phyloP scores from a whole-genome alignment of 2,797 vertebrate species.

The Melanotaenia boesemani region DNA sequence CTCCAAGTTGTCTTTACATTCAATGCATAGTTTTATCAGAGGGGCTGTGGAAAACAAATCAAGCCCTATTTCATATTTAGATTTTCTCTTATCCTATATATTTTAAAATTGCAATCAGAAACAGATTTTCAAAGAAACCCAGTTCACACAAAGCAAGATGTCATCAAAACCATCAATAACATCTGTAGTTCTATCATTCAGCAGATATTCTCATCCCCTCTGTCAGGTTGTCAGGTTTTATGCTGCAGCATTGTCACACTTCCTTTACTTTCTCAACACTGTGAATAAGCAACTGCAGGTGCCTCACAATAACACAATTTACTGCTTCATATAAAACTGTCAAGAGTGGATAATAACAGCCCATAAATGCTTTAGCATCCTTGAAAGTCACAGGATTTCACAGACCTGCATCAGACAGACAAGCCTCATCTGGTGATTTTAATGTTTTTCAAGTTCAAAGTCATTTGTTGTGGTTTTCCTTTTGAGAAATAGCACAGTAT shows the following conservation, averaged over 20 bases:
- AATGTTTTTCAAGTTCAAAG: not conserved
- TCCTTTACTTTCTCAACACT: conserved; percentile 38
- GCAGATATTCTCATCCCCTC: conserved; percentile 33
- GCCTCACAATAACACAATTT: conserved; percentile 57
- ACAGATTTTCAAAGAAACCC: not conserved
- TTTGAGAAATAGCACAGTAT: conserved; percentile 11
- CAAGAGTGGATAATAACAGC: conserved; percentile 43
- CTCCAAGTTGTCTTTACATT: not conserved
- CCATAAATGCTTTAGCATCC: conserved; percentile 16
- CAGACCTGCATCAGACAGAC: not conserved
- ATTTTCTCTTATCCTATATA: not conserved
- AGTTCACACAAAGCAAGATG: not conserved
- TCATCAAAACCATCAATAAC: conserved; percentile 26
- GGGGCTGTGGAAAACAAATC: not conserved
- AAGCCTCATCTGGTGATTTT: not conserved
- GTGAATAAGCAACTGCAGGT: conserved; percentile 51
- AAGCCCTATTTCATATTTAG: not conserved
- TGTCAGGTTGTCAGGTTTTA: conserved; percentile 51
- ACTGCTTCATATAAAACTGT: conserved; percentile 62
- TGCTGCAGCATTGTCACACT: conserved; percentile 19
- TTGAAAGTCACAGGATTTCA: conserved; percentile 21
- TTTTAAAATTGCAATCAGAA: not conserved
- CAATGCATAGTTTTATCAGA: not conserved
- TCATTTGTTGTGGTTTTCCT: not conserved
- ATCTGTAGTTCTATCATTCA: conserved; percentile 39